These are phyloP conservation scores for Channallabes apus DNA, from an alignment of 2,797 vertebrate genomes.

Conservation along the genomic window DNA sequence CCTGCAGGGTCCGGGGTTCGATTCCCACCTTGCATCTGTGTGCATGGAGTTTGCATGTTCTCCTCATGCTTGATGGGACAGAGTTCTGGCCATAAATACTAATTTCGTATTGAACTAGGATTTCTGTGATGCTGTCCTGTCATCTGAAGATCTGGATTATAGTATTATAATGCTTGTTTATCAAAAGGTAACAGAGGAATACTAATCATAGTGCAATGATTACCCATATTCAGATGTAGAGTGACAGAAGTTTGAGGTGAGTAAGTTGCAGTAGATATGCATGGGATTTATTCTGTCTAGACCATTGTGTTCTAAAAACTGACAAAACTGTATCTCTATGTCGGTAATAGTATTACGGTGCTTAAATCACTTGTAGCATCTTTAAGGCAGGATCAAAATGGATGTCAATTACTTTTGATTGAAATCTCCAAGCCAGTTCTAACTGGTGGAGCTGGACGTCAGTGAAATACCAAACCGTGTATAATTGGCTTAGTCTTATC, in stretches of 20 bases:
- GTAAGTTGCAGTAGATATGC: neutral
- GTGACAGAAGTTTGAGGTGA: neutral
- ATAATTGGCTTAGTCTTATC: conserved; percentile 59
- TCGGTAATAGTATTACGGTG: too few relatives aligned
- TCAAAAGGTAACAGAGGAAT: neutral
- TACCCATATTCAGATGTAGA: neutral
- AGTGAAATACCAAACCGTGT: conserved; percentile 55
- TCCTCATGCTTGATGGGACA: neutral
- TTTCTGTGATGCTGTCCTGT: neutral
- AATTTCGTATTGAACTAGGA: neutral
- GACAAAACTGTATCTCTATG: neutral
- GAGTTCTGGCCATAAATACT: neutral
- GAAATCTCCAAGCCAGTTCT: conserved; percentile 44
- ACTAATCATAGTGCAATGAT: neutral
- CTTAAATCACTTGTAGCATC: neutral
- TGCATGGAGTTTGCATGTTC: too few relatives aligned
- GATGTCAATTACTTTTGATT: conserved; percentile 62
- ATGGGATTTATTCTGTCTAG: neutral
- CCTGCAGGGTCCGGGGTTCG: too few relatives aligned
- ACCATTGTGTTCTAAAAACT: neutral
- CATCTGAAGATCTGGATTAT: neutral
- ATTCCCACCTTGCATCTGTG: too few relatives aligned
- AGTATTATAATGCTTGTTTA: conserved; percentile 5
- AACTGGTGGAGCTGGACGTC: conserved; percentile 67
- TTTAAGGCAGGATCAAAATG: conserved; percentile 34